Conservation (phyloP, 2,113 vertebrate genomes). For the Hemiscyllium ocellatum region DNA sequence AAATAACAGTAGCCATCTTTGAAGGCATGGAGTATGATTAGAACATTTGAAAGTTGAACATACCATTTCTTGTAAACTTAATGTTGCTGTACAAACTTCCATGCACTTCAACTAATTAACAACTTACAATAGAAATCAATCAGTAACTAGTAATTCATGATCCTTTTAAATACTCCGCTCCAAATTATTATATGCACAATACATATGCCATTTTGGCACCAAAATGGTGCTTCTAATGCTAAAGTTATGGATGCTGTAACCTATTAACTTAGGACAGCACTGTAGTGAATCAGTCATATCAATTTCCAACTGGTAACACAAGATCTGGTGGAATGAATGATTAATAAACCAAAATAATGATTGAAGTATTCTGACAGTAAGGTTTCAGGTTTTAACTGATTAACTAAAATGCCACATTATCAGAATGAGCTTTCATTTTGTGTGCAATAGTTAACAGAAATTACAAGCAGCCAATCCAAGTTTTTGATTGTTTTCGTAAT, state of each 20-base stretch:
- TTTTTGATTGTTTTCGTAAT: neutral
- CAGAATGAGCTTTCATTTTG: neutral
- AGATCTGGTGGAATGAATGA: neutral
- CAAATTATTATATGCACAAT: neutral
- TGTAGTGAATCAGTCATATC: neutral
- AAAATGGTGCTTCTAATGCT: neutral
- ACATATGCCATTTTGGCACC: neutral
- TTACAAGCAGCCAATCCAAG: neutral
- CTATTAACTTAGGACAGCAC: neutral
- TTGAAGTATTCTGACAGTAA: neutral
- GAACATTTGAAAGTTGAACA: no score
- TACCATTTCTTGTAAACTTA: no score
- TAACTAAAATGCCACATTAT: neutral
- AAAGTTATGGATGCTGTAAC: neutral
- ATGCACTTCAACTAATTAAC: no score
- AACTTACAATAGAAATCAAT: no score
- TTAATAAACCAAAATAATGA: neutral
- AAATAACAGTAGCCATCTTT: no score
- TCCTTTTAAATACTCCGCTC: no score
- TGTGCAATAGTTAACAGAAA: neutral
- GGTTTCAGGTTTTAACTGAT: neutral
- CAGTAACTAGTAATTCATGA: no score
- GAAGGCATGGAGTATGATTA: no score
- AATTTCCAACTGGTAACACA: neutral
- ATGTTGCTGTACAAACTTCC: no score